A percentile compares a stretch with the other conserved stretches of the same genome.
Conservation (phyloP, 2,888 invertebrate genomes). For the Molanna angustata region DNA sequence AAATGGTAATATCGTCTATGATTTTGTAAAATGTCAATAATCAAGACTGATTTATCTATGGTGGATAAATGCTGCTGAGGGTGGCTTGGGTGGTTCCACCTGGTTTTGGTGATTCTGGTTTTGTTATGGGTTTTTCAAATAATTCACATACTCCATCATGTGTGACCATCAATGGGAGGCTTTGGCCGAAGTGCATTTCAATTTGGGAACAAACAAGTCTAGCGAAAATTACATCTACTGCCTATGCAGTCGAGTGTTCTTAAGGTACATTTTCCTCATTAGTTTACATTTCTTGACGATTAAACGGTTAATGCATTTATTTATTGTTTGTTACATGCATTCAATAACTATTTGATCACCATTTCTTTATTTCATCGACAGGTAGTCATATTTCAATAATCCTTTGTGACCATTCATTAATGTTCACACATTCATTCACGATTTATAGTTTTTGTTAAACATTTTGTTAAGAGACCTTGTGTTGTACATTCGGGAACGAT, state of each 20-base stretch:
- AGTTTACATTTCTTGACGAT: background rate
- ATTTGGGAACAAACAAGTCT: constrained; percentile 42
- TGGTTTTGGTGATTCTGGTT: background rate
- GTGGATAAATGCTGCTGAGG: too few species aligned
- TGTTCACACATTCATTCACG: too few species aligned
- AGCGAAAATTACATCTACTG: constrained; percentile 61
- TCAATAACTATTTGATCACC: too few species aligned
- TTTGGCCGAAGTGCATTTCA: constrained; percentile 62
- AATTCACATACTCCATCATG: constrained; percentile 36
- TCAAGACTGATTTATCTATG: too few species aligned
- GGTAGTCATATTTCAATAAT: too few species aligned
- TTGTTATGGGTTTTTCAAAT: background rate
- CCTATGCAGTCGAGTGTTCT: constrained; percentile 67
- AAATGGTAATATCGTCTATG: too few species aligned
- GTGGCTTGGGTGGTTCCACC: too few species aligned
- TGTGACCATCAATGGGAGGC: constrained; percentile 62
- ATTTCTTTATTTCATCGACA: too few species aligned
- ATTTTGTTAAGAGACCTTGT: constrained; percentile 4
- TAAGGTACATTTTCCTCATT: constrained; percentile 55
- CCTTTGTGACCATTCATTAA: too few species aligned
- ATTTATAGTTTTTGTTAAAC: background rate
- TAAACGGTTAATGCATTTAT: background rate
- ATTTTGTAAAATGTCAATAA: too few species aligned
- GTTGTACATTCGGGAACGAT: too few species aligned
- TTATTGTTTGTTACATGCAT: background rate